Evolutionary conservation across 2,888 invertebrate genomes (phyloP).

Genomic region (Mimas tiliae): DNA sequence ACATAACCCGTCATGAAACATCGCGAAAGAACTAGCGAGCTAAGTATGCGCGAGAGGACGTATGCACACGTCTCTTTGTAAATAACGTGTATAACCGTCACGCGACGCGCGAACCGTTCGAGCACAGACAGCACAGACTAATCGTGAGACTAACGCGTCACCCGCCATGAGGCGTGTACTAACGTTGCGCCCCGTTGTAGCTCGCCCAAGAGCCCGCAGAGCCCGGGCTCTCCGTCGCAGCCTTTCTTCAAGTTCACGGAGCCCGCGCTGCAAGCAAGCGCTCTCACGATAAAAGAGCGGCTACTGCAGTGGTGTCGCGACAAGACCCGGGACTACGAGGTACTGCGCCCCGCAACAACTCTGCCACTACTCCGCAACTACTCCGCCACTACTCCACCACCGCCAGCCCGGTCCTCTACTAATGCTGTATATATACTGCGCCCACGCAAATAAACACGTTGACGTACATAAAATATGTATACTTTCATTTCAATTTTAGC

Average conservation of each 20-base stretch:
- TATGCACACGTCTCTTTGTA: conserved; percentile 43
- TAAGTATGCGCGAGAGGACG: not conserved
- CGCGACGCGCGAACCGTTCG: conserved; percentile 52
- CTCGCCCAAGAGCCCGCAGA: conserved; percentile 89
- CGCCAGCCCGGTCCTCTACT: conserved; percentile 37
- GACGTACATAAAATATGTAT: conserved; percentile 4
- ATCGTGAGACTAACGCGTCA: conserved; percentile 44
- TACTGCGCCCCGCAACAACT: conserved; percentile 74
- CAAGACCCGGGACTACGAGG: conserved; percentile 99
- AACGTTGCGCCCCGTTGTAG: conserved; percentile 85
- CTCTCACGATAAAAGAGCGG: conserved; percentile 97
- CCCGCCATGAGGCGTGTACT: conserved; percentile 49
- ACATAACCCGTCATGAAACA: conserved; percentile 15
- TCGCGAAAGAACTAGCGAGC: not conserved
- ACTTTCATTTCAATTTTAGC: not conserved
- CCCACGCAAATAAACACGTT: not conserved
- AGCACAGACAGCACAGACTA: conserved; percentile 54
- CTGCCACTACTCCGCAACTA: conserved; percentile 39
- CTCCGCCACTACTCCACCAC: conserved; percentile 43
- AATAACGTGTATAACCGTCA: conserved; percentile 52
- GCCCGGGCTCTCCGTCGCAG: conserved; percentile 87
- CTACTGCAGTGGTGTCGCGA: conserved; percentile 98
- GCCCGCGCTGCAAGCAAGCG: conserved; percentile 95
- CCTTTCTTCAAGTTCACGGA: conserved; percentile 96
- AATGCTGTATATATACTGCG: conserved; percentile 30